Percentiles rank a stretch among this genome's conserved stretches.
These are phyloP conservation scores for Lutjanus erythropterus DNA, from an alignment of 2,113 vertebrate species.

Conservation along the genomic window DNA sequence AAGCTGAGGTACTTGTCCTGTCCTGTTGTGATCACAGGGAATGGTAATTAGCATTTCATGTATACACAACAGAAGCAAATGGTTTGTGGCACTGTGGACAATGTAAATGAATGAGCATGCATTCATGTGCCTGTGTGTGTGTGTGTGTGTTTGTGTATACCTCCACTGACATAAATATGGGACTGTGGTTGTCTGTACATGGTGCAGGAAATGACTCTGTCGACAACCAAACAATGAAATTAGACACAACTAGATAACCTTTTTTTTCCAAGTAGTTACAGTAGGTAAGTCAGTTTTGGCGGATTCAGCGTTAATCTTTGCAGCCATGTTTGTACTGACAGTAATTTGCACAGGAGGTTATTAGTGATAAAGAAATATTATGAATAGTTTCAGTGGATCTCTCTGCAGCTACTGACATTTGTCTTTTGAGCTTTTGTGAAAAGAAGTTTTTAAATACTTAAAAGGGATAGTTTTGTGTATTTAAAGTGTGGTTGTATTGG, in stretches of 20 bases:
- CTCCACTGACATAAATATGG: slow-evolving; percentile 58
- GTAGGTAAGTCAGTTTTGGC: not conserved
- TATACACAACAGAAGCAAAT: slow-evolving; percentile 63
- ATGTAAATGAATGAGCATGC: slow-evolving; percentile 49
- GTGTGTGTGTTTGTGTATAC: slow-evolving; percentile 43
- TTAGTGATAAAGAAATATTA: not conserved
- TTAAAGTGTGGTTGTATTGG: no score
- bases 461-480: no score
- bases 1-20: not conserved
- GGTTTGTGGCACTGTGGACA: slow-evolving; percentile 44
- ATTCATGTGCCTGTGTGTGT: not conserved
- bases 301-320: not conserved
- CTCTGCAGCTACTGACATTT: not conserved
- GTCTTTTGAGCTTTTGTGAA: not conserved
- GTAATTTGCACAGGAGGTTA: not conserved
- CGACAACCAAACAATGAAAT: not conserved
- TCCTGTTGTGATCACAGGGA: slow-evolving; percentile 23
- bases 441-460: not conserved
- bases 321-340: slow-evolving; percentile 26
- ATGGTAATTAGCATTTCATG: slow-evolving; percentile 33
- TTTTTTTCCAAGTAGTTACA: slow-evolving; percentile 1
- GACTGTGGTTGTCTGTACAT: slow-evolving; percentile 5
- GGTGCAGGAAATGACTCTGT: slow-evolving; percentile 30
- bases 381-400: not conserved
- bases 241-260: not conserved